phyloP scores from a whole-genome alignment of 2,888 invertebrate genomes.

The Mesoligia furuncula region DNA sequence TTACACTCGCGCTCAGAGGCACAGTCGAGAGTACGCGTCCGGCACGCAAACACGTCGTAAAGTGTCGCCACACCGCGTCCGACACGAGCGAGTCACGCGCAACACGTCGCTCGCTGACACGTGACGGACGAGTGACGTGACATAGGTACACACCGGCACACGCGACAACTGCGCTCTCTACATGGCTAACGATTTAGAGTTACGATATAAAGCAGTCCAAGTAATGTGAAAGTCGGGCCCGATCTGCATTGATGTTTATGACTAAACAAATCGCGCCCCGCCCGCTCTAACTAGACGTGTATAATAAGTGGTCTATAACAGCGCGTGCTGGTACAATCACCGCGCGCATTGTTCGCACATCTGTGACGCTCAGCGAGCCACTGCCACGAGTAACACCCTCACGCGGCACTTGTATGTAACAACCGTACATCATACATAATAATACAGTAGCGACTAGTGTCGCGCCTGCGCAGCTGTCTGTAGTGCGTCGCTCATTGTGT shows the following conservation, averaged over 20 bases:
- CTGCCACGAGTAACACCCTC: slow-evolving; percentile 14
- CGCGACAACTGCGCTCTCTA: neutral
- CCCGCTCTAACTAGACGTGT: neutral
- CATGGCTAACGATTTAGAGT: neutral
- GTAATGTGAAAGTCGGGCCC: neutral
- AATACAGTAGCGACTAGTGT: slow-evolving; percentile 29
- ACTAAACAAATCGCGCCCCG: slow-evolving; percentile 10
- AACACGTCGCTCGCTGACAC: neutral
- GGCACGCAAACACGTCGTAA: slow-evolving; percentile 29
- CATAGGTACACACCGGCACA: neutral
- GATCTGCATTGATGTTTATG: slow-evolving; percentile 6
- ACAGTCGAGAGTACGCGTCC: neutral
- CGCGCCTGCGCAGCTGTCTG: slow-evolving; percentile 34
- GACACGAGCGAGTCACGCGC: slow-evolving; percentile 3
- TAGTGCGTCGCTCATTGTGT: neutral
- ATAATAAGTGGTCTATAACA: neutral
- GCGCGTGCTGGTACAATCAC: neutral
- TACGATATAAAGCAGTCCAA: slow-evolving; percentile 17
- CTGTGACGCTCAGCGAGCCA: slow-evolving; percentile 14
- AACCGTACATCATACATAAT: slow-evolving; percentile 14
- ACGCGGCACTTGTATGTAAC: slow-evolving; percentile 19
- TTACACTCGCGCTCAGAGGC: neutral
- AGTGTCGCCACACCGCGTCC: neutral
- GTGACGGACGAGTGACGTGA: slow-evolving; percentile 28
- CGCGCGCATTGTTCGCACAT: slow-evolving; percentile 44